Percentiles rank a stretch among this genome's conserved stretches.
phyloP scores from a whole-genome alignment of 2,797 vertebrate species.

The Ctenopoma kingsleyae region DNA sequence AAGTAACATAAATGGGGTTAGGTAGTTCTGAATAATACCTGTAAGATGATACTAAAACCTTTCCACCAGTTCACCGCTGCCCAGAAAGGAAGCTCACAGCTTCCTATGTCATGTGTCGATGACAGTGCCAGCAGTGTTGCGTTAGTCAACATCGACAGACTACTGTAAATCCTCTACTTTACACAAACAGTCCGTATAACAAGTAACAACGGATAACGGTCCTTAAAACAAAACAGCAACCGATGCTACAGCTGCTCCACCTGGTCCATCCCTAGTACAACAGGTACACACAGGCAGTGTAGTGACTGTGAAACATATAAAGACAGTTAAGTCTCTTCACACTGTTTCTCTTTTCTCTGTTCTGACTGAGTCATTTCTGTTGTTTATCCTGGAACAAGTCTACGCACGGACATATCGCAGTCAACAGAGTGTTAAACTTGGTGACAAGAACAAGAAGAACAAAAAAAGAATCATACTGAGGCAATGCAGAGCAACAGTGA shows the following conservation, averaged over 20 bases:
- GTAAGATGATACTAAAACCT: conserved; percentile 26
- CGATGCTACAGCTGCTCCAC: not conserved
- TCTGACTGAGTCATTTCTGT: not conserved
- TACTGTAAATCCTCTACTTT: conserved; percentile 1
- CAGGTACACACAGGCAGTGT: not conserved
- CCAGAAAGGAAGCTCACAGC: conserved; percentile 4
- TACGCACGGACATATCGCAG: not conserved
- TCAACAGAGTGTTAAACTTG: not conserved
- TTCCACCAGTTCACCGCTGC: not conserved
- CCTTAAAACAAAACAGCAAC: conserved; percentile 19
- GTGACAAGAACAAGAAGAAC: not conserved
- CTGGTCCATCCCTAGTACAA: conserved; percentile 2
- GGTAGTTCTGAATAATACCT: not conserved
- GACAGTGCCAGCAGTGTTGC: conserved; percentile 26
- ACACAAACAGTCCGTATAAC: conserved; percentile 13
- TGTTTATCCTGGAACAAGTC: conserved; percentile 3
- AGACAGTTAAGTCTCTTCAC: not conserved
- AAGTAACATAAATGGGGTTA: not conserved
- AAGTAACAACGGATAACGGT: not conserved
- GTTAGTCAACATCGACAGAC: conserved; percentile 26
- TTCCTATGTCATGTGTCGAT: conserved; percentile 49
- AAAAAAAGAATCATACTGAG: not conserved
- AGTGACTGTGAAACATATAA: not conserved
- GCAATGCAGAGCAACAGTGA: not conserved
- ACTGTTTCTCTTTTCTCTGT: not conserved